Evolutionary conservation across 2,888 invertebrate species (phyloP), one percentile per base, ranked within the genome.

Genomic region (Dolichopus griseipennis): DNA sequence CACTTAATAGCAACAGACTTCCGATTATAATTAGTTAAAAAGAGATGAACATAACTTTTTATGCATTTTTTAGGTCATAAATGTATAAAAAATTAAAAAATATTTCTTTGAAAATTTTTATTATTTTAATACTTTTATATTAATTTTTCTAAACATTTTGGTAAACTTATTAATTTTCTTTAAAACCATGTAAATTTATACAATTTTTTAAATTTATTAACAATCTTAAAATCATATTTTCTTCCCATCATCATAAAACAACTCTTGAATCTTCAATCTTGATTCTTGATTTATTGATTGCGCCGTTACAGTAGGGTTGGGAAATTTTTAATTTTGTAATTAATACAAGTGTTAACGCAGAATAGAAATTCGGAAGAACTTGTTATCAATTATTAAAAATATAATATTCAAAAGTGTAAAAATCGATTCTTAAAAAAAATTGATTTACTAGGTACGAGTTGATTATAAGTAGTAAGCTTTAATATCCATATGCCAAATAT

Each of bases 1-100:
- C 18, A 52, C 18, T n/a, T 18, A 27, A 18, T 52, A 52, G 52
- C 52, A 52, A 52, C 52, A 52, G 52, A 52, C 52, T 52, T 52
- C 52, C 52, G 18, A 52, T n/a, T 52, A 52, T 18, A 52, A 52
- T 52, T 52, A 52, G 52, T 52, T n/a, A 18, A 52, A 52, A 52
- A 52, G 52, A 52, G 52, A 52, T 18, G 15, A 52, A 18, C 18
- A 52, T 52, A 52, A 52, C 2, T 52, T 52, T 52, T 52, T 52
- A 52, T 52, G 52, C 52, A 52, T 52, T 52, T 52, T 52, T 52
- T 52, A 52, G 52, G 52, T 52, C 52, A 52, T 52, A 52, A 52
- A 52, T 52, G 52, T 52, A 52, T 43, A 52, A 18, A 52, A 12
- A 52, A 52, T 52, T 52, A 52, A 52, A 52, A 52, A 18, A 4